phyloP scores from a whole-genome alignment of 1,140 invertebrate species.

The Drosophila sp. region DNA sequence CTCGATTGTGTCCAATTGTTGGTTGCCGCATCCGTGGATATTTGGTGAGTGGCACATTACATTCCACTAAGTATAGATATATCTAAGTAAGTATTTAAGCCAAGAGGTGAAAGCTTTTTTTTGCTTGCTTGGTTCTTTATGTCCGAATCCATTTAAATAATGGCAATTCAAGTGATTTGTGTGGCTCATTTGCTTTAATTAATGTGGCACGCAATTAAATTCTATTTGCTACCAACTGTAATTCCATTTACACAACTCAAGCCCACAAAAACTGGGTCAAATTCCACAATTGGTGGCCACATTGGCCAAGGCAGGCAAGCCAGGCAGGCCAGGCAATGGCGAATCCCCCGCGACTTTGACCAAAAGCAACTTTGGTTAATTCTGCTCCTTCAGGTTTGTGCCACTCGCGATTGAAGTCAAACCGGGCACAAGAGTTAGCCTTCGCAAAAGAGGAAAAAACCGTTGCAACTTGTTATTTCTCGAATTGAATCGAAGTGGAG shows the following conservation, averaged over 20 bases:
- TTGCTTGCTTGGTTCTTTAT: conserved; percentile 28
- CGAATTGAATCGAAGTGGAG: conserved; percentile 53
- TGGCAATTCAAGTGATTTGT: conserved; percentile 13
- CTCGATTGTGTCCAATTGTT: conserved; percentile 92
- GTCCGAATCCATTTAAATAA: conserved; percentile 22
- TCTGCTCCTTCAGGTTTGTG: conserved; percentile 6
- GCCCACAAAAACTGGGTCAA: conserved; percentile 1
- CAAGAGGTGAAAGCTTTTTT: conserved; percentile 37
- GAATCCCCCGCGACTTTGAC: conserved; percentile 1
- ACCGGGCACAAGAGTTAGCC: conserved; percentile 6
- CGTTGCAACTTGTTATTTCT: conserved; percentile 14
- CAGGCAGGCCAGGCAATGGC: conserved; percentile 22
- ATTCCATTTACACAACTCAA: conserved; percentile 1
- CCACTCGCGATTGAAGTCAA: conserved; percentile 3
- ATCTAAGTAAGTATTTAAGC: background rate
- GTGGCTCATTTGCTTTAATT: conserved; percentile 14
- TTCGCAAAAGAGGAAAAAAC: conserved; percentile 1
- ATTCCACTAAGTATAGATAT: background rate
- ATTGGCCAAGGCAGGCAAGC: conserved; percentile 41
- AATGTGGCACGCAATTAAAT: conserved; percentile 10
- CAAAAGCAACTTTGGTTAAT: background rate
- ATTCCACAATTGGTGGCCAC: background rate
- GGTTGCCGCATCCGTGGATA: conserved; percentile 89
- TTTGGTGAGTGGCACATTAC: conserved; percentile 86
- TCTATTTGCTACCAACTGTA: conserved; percentile 10